Evolutionary conservation across 2,797 vertebrate genomes (phyloP).

Genomic region (Girardinus metallicus): DNA sequence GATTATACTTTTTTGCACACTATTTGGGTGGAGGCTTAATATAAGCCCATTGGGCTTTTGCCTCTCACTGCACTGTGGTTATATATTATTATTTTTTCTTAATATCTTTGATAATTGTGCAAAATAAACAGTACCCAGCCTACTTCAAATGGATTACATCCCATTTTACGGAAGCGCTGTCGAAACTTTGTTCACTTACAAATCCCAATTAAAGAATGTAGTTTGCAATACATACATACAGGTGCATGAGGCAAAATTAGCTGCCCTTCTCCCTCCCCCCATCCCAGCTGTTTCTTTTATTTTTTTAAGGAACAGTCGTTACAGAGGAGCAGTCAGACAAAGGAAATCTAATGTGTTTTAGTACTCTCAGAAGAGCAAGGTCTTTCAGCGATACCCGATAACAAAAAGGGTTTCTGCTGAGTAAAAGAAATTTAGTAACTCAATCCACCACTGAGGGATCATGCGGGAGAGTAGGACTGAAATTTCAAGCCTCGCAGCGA

Average conservation of each 20-base stretch:
- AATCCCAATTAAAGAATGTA: background rate
- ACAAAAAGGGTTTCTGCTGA: slow-evolving; percentile 14
- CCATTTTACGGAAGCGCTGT: background rate
- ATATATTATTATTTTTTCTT: background rate
- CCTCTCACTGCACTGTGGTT: background rate
- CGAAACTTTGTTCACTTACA: background rate
- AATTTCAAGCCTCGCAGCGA: slow-evolving; percentile 6
- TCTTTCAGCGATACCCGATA: slow-evolving; percentile 7
- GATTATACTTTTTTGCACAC: no score
- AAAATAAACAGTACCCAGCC: background rate
- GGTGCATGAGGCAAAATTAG: background rate
- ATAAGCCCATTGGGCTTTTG: no score
- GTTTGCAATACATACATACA: background rate
- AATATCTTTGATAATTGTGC: background rate
- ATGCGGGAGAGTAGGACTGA: background rate
- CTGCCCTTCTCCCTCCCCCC: background rate
- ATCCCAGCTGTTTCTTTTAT: background rate
- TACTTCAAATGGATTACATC: background rate
- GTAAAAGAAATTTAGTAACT: slow-evolving; percentile 11
- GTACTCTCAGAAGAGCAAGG: slow-evolving; percentile 2
- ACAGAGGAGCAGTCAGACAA: background rate
- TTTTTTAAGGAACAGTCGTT: background rate
- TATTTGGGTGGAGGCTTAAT: no score
- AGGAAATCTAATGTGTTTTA: background rate
- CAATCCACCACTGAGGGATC: slow-evolving; percentile 6